Percentiles rank a stretch among this genome's conserved stretches.
Conservation (phyloP, 2,113 vertebrate species). For the Chelonoidis abingdonii region DNA sequence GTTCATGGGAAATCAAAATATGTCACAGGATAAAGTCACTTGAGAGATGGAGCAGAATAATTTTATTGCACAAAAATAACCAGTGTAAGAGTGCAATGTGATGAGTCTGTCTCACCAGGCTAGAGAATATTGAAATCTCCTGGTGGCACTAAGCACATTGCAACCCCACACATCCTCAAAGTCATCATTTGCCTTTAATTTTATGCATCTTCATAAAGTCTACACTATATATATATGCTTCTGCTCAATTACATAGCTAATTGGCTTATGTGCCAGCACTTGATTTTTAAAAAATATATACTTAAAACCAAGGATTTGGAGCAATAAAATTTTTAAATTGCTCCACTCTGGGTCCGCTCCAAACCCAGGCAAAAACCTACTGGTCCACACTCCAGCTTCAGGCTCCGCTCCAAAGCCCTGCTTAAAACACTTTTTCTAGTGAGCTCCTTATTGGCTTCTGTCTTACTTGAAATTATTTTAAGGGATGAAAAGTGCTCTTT, state of each 20-base stretch:
- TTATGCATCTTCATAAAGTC: background rate
- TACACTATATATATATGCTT: background rate
- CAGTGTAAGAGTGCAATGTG: background rate
- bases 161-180: background rate
- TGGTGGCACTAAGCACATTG: background rate
- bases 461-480: slow-evolving; percentile 13
- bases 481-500: background rate
- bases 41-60: background rate
- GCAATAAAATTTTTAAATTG: too few relatives aligned
- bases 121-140: background rate
- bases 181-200: background rate
- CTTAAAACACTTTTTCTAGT: background rate
- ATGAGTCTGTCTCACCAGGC: background rate
- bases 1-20: rapidly evolving
- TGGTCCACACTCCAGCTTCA: too few relatives aligned
- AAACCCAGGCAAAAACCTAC: too few relatives aligned
- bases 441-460: background rate
- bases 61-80: background rate
- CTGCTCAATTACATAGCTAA: background rate
- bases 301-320: background rate
- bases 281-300: background rate
- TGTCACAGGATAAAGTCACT: background rate
- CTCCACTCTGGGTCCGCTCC: too few relatives aligned
- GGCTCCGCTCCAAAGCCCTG: too few relatives aligned
- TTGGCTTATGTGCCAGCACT: background rate